Conservation (phyloP, 2,888 invertebrate species). For the Hololepta plana region DNA sequence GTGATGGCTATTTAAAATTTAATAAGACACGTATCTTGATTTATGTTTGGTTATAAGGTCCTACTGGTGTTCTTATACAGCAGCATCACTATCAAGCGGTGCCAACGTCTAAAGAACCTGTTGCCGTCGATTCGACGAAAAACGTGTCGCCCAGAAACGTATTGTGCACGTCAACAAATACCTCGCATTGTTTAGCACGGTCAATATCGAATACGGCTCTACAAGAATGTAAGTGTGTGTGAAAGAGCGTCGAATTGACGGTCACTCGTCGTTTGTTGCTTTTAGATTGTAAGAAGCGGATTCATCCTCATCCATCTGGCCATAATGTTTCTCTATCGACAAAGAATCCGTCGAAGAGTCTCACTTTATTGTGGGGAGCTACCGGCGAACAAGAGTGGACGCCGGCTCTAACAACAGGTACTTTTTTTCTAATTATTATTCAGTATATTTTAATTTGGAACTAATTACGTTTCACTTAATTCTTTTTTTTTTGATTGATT, state of each 20-base stretch:
- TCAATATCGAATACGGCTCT: slow-evolving; percentile 25
- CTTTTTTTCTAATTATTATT: too few species aligned
- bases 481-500: slow-evolving; percentile 1
- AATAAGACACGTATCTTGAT: slow-evolving; percentile 1
- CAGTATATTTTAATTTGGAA: too few species aligned
- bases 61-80: slow-evolving; percentile 78
- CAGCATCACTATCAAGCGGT: slow-evolving; percentile 86
- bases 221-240: slow-evolving; percentile 33
- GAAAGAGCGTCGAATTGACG: too few species aligned
- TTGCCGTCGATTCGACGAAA: slow-evolving; percentile 9
- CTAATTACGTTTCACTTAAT: background rate
- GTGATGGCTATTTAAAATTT: slow-evolving; percentile 27
- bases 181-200: slow-evolving; percentile 4
- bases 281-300: slow-evolving; percentile 26
- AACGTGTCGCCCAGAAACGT: slow-evolving; percentile 3
- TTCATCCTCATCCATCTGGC: slow-evolving; percentile 21
- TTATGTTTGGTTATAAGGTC: slow-evolving; percentile 35
- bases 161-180: too few species aligned
- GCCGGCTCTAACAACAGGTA: slow-evolving; percentile 86
- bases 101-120: slow-evolving; percentile 33
- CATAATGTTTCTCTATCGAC: slow-evolving; percentile 10
- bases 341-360: slow-evolving; percentile 28
- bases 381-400: slow-evolving; percentile 97
- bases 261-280: background rate
- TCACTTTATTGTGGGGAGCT: slow-evolving; percentile 78